phyloP scores from a whole-genome alignment of 2,888 invertebrate genomes.

The Sinelater perroti region DNA sequence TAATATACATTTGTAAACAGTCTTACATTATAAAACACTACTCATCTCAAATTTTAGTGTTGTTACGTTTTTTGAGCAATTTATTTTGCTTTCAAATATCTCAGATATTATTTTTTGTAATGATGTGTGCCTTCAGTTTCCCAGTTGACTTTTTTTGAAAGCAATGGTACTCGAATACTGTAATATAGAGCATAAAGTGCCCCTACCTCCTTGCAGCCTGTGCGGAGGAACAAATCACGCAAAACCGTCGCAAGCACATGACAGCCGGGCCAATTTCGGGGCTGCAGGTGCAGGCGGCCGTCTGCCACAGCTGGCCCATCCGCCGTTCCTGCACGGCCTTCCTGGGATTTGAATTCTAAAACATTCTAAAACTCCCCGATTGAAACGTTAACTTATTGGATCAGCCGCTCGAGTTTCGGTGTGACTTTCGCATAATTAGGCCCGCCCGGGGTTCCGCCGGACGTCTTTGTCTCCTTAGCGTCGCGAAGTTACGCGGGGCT shows the following conservation, averaged over 20 bases:
- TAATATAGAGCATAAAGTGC: not conserved
- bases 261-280: conserved; percentile 26
- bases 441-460: not conserved
- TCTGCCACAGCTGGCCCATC: conserved; percentile 17
- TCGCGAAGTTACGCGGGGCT: not conserved
- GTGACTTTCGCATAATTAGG: conserved; percentile 16
- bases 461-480: conserved; percentile 12
- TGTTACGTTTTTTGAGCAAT: too few species aligned
- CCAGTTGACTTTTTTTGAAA: too few species aligned
- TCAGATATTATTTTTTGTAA: too few species aligned
- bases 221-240: conserved; percentile 1
- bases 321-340: conserved; percentile 11
- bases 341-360: conserved; percentile 11
- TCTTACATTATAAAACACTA: too few species aligned
- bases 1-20: too few species aligned
- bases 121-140: too few species aligned
- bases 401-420: conserved; percentile 5
- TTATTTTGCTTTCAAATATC: too few species aligned
- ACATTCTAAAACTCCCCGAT: conserved; percentile 13
- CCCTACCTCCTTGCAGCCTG: conserved; percentile 1
- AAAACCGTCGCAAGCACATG: conserved; percentile 25
- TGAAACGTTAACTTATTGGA: conserved; percentile 9
- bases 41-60: too few species aligned
- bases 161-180: too few species aligned
- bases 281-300: conserved; percentile 22